Evolutionary conservation across 1,140 invertebrate genomes (phyloP).

Genomic region (Xylocopa sonorina): DNA sequence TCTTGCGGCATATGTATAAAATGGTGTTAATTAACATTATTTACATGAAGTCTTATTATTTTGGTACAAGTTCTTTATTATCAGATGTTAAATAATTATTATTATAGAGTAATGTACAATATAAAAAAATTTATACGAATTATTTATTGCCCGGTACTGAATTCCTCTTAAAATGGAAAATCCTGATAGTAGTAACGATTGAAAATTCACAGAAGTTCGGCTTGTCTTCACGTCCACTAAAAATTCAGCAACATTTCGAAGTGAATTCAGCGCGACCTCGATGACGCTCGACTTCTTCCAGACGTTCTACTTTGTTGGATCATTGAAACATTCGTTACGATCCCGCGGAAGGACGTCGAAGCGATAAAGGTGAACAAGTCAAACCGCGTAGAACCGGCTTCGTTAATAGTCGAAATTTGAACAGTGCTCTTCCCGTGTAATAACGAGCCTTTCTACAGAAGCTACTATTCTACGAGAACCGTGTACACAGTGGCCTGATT

Average conservation of each 20-base stretch:
- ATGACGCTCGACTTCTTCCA: neutral
- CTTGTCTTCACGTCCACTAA: neutral
- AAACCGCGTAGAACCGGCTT: slow-evolving; percentile 40
- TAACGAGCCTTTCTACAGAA: slow-evolving; percentile 27
- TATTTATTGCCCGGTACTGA: too few relatives aligned
- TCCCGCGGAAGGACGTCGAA: neutral
- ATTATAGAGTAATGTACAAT: too few relatives aligned
- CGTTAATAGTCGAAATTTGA: slow-evolving; percentile 26
- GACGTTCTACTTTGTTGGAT: neutral
- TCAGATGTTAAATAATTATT: too few relatives aligned
- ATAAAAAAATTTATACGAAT: too few relatives aligned
- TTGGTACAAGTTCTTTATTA: too few relatives aligned
- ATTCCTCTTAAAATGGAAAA: neutral
- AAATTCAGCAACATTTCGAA: neutral
- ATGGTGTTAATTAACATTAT: too few relatives aligned
- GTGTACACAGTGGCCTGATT: slow-evolving; percentile 28
- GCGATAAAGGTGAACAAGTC: slow-evolving; percentile 9
- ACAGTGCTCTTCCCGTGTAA: slow-evolving; percentile 19
- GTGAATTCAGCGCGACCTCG: neutral
- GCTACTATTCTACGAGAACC: slow-evolving; percentile 14
- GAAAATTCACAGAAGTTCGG: neutral
- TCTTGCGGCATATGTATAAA: too few relatives aligned
- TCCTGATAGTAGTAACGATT: neutral
- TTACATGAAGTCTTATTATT: too few relatives aligned
- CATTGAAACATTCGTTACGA: neutral